Evolutionary conservation across 2,888 invertebrate genomes (phyloP).

Genomic region (Helicoverpa assulta): DNA sequence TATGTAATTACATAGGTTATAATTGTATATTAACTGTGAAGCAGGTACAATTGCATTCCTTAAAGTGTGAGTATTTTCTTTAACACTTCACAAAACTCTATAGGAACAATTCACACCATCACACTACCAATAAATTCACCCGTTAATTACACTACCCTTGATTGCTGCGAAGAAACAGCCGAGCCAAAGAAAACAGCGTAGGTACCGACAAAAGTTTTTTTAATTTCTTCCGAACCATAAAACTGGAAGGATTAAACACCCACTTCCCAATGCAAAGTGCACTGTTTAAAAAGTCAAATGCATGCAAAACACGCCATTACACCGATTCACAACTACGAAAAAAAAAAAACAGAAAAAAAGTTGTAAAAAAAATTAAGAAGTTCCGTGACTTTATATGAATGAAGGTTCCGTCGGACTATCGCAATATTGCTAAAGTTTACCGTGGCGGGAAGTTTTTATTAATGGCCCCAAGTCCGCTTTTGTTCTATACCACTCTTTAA

Average conservation of each 20-base stretch:
- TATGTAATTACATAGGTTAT: too few relatives aligned
- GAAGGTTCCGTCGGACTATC: constrained; percentile 74
- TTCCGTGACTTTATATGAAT: constrained; percentile 71
- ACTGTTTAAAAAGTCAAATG: constrained; percentile 59
- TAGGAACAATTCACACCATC: constrained; percentile 5
- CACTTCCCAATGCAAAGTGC: constrained; percentile 56
- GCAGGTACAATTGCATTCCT: not conserved
- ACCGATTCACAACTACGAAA: constrained; percentile 46
- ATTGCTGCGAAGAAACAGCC: constrained; percentile 33
- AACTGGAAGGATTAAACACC: constrained; percentile 51
- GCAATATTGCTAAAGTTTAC: constrained; percentile 86
- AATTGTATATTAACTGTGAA: not conserved
- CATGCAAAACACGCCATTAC: constrained; percentile 60
- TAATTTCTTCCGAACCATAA: constrained; percentile 49
- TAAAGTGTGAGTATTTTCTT: not conserved
- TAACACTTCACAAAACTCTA: constrained; percentile 2
- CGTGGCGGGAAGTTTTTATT: constrained; percentile 80
- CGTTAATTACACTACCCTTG: constrained; percentile 40
- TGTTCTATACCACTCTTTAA: constrained; percentile 74
- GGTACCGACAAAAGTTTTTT: constrained; percentile 28
- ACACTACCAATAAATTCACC: constrained; percentile 42
- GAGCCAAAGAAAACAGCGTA: constrained; percentile 20
- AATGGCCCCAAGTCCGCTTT: constrained; percentile 74
- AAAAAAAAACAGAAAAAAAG: constrained; percentile 44
- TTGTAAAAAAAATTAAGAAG: constrained; percentile 61